Conservation (phyloP, 1,140 invertebrate species). For the Pogonomyrmex barbatus region DNA sequence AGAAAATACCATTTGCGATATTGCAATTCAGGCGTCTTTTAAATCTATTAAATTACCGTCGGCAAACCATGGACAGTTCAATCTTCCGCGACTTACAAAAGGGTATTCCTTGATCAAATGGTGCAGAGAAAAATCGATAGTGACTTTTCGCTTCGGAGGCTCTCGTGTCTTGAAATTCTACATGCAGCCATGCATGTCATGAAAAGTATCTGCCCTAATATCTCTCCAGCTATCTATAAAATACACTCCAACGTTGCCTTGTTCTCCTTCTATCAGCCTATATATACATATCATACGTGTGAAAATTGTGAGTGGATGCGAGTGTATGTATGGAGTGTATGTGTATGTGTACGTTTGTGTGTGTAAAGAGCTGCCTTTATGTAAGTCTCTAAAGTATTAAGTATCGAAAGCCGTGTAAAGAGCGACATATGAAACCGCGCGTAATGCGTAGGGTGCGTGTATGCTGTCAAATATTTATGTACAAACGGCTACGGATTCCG, state of each 20-base stretch:
- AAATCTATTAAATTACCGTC: constrained; percentile 15
- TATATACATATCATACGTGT: constrained; percentile 37
- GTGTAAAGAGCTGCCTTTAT: constrained; percentile 11
- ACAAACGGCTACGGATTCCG: constrained; percentile 31
- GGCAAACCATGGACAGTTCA: not conserved
- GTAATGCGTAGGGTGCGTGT: constrained; percentile 30
- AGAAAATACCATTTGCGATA: constrained; percentile 3
- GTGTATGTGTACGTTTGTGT: not conserved
- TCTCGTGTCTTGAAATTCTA: constrained; percentile 72
- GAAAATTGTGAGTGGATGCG: not conserved
- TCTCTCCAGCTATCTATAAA: constrained; percentile 55
- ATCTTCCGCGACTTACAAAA: not conserved
- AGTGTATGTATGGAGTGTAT: not conserved
- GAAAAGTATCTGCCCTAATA: constrained; percentile 62
- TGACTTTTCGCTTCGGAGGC: constrained; percentile 42
- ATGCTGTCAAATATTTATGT: constrained; percentile 26
- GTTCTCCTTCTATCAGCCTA: constrained; percentile 39
- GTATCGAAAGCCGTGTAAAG: constrained; percentile 71
- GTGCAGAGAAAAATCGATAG: not conserved
- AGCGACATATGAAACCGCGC: constrained; percentile 58
- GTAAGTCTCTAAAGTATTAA: constrained; percentile 61
- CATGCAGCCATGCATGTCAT: constrained; percentile 83
- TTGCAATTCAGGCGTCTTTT: not conserved
- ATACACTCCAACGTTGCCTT: constrained; percentile 37
- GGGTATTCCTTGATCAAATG: not conserved